phyloP scores from a whole-genome alignment of 2,797 vertebrate genomes.

The Cirrhinus mrigala region DNA sequence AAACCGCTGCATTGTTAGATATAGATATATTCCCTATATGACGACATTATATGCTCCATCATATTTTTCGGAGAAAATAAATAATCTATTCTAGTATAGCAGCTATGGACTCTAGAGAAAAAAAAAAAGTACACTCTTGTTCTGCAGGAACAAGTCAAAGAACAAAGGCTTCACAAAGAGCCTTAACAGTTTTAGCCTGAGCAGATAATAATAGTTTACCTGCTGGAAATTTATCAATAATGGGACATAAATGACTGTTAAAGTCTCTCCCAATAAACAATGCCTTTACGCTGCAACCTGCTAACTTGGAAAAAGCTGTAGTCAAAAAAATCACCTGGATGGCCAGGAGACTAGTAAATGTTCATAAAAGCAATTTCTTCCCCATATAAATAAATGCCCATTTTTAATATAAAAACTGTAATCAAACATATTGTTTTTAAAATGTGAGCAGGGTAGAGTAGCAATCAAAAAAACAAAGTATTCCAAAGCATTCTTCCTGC shows the following conservation, averaged over 20 bases:
- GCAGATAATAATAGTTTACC: background rate
- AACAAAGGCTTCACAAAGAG: slow-evolving; percentile 39
- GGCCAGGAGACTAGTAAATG: slow-evolving; percentile 6
- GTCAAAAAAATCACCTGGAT: background rate
- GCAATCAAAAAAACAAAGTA: background rate
- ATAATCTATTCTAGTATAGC: slow-evolving; percentile 37
- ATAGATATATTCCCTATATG: slow-evolving; percentile 16
- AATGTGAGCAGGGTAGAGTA: background rate
- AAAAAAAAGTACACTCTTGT: slow-evolving; percentile 1
- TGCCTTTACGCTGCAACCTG: background rate
- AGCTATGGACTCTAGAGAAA: background rate
- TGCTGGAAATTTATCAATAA: slow-evolving; percentile 15
- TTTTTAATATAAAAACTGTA: background rate
- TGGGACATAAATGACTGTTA: background rate
- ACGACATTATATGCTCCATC: background rate
- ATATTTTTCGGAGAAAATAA: slow-evolving; percentile 3
- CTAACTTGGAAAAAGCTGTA: background rate
- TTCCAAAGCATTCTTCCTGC: slow-evolving; percentile 18
- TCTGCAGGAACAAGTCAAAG: background rate
- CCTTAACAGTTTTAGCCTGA: background rate
- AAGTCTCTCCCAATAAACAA: slow-evolving; percentile 20
- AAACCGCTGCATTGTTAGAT: slow-evolving; percentile 26
- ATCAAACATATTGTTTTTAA: background rate
- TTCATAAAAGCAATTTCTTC: slow-evolving; percentile 1
- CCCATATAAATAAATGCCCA: background rate